These are phyloP conservation scores for Eristalinus sepulchralis DNA, from an alignment of 2,888 invertebrate genomes.

Conservation along the genomic window DNA sequence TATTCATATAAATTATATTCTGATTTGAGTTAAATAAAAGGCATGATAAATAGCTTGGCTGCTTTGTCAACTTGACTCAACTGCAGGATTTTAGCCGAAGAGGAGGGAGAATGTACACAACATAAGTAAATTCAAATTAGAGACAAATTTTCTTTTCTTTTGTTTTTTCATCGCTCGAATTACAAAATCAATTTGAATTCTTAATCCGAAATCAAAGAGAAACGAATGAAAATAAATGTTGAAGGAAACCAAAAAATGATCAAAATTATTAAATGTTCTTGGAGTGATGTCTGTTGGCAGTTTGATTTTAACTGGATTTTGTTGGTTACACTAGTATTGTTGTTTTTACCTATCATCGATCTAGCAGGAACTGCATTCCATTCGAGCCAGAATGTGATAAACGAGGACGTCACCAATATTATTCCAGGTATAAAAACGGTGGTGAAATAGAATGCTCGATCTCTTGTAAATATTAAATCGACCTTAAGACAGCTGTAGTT, in stretches of 20 bases:
- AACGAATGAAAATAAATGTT: background rate
- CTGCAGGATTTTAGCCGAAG: slow-evolving; percentile 48
- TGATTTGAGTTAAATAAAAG: slow-evolving; percentile 33
- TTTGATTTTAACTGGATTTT: slow-evolving; percentile 43
- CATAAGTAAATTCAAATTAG: background rate
- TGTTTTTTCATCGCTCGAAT: background rate
- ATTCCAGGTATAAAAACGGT: slow-evolving; percentile 98
- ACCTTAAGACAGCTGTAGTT: slow-evolving; percentile 98
- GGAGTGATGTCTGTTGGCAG: slow-evolving; percentile 26
- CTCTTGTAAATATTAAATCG: slow-evolving; percentile 95
- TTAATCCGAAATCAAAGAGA: background rate
- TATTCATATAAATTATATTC: background rate
- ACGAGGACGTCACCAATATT: slow-evolving; percentile 97
- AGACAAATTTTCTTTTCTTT: background rate
- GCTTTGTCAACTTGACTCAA: slow-evolving; percentile 34
- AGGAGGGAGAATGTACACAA: slow-evolving; percentile 3
- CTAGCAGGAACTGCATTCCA: slow-evolving; percentile 98
- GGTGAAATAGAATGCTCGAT: slow-evolving; percentile 98
- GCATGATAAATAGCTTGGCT: slow-evolving; percentile 49
- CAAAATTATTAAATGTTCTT: background rate
- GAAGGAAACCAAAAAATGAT: background rate
- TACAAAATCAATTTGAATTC: background rate
- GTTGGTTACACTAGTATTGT: slow-evolving; percentile 23
- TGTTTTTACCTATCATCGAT: slow-evolving; percentile 93
- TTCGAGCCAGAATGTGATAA: slow-evolving; percentile 98